A percentile compares a stretch with the other conserved stretches of the same genome.
These are phyloP conservation scores for Dendrophyllia cribrosa DNA, from an alignment of 64 coral and sea anemone species.

Conservation along the genomic window DNA sequence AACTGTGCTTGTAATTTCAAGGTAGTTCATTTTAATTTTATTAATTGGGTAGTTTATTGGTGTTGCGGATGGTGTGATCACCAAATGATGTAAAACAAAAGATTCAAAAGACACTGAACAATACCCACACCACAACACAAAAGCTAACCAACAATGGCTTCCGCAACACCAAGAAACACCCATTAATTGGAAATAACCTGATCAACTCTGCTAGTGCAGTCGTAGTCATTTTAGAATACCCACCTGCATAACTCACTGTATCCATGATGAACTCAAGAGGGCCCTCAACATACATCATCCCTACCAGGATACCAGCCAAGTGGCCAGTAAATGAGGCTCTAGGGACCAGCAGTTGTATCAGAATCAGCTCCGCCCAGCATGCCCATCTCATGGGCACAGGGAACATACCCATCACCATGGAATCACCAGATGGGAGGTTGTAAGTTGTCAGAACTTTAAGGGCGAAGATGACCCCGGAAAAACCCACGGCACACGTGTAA, in stretches of 20 bases:
- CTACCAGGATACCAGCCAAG: conserved; percentile 92
- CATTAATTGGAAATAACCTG: too few species aligned
- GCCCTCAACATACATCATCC: conserved; percentile 91
- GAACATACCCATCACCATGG: conserved; percentile 90
- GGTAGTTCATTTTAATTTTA: too few species aligned
- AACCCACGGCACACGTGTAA: conserved; percentile 92
- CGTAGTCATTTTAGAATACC: not conserved
- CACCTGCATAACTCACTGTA: conserved; percentile 56
- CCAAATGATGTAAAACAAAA: too few species aligned
- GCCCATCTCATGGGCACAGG: conserved; percentile 88
- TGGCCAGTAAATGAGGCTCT: conserved; percentile 98
- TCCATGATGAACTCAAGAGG: conserved; percentile 88
- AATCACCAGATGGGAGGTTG: conserved; percentile 84
- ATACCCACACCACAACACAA: too few species aligned
- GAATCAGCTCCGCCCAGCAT: conserved; percentile 91
- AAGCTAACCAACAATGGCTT: too few species aligned
- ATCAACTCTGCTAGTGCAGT: too few species aligned
- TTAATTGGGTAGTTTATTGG: too few species aligned
- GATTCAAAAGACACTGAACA: too few species aligned
- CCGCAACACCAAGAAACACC: too few species aligned
- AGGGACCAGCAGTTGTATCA: conserved; percentile 90
- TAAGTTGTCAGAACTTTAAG: conserved; percentile 98
- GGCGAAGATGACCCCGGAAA: conserved; percentile 97
- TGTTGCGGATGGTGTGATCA: too few species aligned
- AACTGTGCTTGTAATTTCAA: too few species aligned